Percentiles rank a stretch among this genome's conserved stretches.
Conservation (phyloP, 2,888 invertebrate genomes). For the Podotricha telesiphe region DNA sequence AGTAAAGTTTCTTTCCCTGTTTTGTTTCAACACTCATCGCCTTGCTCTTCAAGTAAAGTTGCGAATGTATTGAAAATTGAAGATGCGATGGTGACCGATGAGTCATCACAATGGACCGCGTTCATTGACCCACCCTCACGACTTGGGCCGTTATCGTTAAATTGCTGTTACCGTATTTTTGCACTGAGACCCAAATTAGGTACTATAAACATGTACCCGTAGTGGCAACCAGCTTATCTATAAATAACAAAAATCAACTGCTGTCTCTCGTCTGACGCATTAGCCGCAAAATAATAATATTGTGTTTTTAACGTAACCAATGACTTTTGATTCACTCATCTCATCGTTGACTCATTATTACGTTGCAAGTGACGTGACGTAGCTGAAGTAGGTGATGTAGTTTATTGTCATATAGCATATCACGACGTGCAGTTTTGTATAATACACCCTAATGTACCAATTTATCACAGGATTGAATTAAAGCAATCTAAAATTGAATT, state of each 20-base stretch:
- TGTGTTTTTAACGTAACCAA: conserved; percentile 15
- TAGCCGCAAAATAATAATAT: conserved; percentile 12
- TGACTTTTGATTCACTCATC: conserved; percentile 40
- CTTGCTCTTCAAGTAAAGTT: conserved; percentile 46
- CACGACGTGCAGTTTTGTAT: neutral
- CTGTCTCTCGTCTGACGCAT: conserved; percentile 10
- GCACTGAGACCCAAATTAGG: conserved; percentile 39
- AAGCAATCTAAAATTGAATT: neutral
- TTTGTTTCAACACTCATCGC: conserved; percentile 48
- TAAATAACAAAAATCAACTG: neutral
- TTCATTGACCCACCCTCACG: conserved; percentile 71
- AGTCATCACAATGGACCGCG: conserved; percentile 66
- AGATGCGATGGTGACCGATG: conserved; percentile 62
- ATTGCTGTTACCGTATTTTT: conserved; percentile 57
- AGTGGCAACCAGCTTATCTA: conserved; percentile 50
- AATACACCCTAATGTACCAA: conserved; percentile 18
- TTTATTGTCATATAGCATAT: neutral
- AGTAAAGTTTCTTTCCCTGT: conserved; percentile 38
- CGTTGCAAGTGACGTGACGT: conserved; percentile 35
- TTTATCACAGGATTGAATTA: conserved; percentile 34
- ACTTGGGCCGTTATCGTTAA: conserved; percentile 61
- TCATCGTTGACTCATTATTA: conserved; percentile 36
- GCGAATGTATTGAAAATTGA: conserved; percentile 50
- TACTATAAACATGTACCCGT: conserved; percentile 27
- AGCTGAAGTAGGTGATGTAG: conserved; percentile 34